Base-by-base conservation (phyloP, 2,888 invertebrate species). In the Sclerodermus sp. region DNA sequence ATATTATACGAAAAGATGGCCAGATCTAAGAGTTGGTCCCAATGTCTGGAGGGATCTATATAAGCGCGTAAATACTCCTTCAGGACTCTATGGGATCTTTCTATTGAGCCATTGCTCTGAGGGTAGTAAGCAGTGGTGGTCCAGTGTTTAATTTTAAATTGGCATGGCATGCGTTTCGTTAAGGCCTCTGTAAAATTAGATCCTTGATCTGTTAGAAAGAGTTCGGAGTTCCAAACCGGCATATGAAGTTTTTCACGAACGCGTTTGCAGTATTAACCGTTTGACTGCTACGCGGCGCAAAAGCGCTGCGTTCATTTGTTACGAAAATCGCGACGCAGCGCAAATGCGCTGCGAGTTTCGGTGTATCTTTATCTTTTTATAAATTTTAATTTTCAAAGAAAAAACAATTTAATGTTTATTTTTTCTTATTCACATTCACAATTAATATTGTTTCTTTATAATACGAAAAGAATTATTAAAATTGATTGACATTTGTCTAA, bases 71-170 rank as follows among this genome's bases (percentile, higher is more conserved):
- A 8, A n/a, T 51, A 51, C 14, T 44, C 47, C 14, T 45, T 39
- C 2, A 51, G 30, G n/a, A 37, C 29, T 2, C 42, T 41, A 13
- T 42, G 45, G 8, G 18, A 13, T 29, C 53, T 14, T 30, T 53
- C 49, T 16, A 53, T 23, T 5, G 49, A 53, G 4, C 44, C 49
- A n/a, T 47, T 29, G 1, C 43, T 34, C 16, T 51, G 47, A 0
- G 54, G 50, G 13, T 48, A 42, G 10, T 37, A 54, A 1, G 50
- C 51, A 4, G 41, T 42, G 13, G 47, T 37, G 9, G 16, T 37
- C 14, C 38, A 17, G 37, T 46, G 32, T 12, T 42, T 42, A 12
- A 43, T 47, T 40, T 44, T 18, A 17, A 51, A 47, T 12, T 14
- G 9, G 23, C 14, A 34, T 1, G 37, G 41, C 1, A 37, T 18